Percentiles rank a stretch among this genome's conserved stretches.
These are phyloP conservation scores for Chrysolina americana DNA, from an alignment of 2,888 invertebrate genomes.

Conservation along the genomic window DNA sequence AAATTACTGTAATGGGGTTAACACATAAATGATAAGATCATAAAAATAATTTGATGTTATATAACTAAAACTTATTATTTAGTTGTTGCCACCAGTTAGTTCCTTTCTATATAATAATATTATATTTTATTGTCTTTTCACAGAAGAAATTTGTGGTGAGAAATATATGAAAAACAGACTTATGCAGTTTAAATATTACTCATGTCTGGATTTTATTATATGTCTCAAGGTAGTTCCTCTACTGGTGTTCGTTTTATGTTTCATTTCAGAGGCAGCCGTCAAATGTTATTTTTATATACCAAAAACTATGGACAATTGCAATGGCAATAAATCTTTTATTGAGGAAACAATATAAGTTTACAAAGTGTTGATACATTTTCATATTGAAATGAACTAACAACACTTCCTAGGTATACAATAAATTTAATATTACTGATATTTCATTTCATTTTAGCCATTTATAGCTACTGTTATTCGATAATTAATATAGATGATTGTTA, in stretches of 20 bases:
- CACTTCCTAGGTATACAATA: conserved; percentile 6
- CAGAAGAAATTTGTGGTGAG: too few species aligned
- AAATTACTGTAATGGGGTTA: too few species aligned
- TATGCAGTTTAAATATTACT: too few species aligned
- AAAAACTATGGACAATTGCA: conserved; percentile 15
- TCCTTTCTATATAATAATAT: too few species aligned
- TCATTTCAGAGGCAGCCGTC: not conserved
- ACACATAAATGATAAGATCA: too few species aligned
- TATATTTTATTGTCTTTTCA: too few species aligned
- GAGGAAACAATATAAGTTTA: conserved; percentile 14
- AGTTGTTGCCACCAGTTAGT: too few species aligned
- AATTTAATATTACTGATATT: conserved; percentile 17
- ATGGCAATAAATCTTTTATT: conserved; percentile 22
- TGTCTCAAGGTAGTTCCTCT: not conserved
- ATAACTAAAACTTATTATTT: too few species aligned
- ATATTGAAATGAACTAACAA: conserved; percentile 51
- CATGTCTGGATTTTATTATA: not conserved
- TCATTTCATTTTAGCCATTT: conserved; percentile 24
- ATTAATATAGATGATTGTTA: conserved; percentile 16
- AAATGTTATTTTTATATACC: conserved; percentile 4
- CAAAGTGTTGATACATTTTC: conserved; percentile 47
- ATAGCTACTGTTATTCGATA: conserved; percentile 12
- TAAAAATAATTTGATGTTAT: too few species aligned
- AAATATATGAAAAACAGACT: too few species aligned
- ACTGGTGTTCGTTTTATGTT: not conserved